Conservation (phyloP, 2,888 invertebrate genomes). For the Andrena flavipes region DNA sequence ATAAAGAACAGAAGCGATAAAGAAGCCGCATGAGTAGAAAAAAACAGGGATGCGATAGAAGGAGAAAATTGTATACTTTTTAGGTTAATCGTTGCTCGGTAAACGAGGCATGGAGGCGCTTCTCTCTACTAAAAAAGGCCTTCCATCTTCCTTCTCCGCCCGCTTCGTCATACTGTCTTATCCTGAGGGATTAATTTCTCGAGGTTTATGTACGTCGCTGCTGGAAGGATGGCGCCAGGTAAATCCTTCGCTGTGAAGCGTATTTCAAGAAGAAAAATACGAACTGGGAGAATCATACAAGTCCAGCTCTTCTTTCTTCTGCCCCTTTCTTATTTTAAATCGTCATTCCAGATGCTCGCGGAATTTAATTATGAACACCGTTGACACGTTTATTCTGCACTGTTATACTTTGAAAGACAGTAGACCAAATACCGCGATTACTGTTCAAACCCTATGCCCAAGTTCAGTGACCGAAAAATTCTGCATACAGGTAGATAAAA, state of each 20-base stretch:
- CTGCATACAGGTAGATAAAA: too few relatives aligned
- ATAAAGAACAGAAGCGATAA: background rate
- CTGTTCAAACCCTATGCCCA: background rate
- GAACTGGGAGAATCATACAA: constrained; percentile 62
- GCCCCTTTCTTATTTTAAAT: constrained; percentile 56
- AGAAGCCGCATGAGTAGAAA: constrained; percentile 5
- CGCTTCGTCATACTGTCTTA: constrained; percentile 74
- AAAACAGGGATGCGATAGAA: constrained; percentile 22
- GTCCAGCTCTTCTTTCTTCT: constrained; percentile 33
- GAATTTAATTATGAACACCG: background rate
- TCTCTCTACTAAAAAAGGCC: constrained; percentile 68
- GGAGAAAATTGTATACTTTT: constrained; percentile 72
- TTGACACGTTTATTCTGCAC: background rate
- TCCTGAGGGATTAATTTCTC: constrained; percentile 78
- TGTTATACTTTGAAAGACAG: background rate
- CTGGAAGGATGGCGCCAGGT: constrained; percentile 63
- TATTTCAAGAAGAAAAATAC: constrained; percentile 71
- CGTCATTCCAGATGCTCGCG: constrained; percentile 33
- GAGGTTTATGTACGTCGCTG: constrained; percentile 73
- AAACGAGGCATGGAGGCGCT: constrained; percentile 76
- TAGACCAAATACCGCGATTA: background rate
- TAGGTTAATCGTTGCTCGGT: constrained; percentile 78
- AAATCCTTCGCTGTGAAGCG: constrained; percentile 65
- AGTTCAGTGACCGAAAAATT: too few relatives aligned
- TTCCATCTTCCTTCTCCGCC: constrained; percentile 63